Evolutionary conservation across 2,888 invertebrate species (phyloP), one percentile per base, ranked within the genome.

Genomic region (Euspilapteryx auroguttella): DNA sequence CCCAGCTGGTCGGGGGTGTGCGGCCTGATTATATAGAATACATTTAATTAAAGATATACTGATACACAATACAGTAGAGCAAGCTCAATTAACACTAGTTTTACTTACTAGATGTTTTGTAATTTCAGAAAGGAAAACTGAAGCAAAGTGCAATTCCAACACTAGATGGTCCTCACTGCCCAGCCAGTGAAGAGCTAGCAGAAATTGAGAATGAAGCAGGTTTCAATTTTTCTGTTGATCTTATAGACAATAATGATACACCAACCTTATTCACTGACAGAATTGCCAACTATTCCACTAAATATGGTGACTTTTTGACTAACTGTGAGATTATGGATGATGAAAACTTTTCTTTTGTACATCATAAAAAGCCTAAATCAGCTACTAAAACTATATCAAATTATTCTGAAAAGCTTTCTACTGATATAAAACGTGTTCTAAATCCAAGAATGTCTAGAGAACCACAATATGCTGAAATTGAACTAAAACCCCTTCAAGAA

Each of bases 141-240:
- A 65, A 65, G 27, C 68, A 69, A 45, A 57, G 63, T 44, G 81
- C 82, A 23, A 49, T 82, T 27, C 82, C 82, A 26, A 79, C 79
- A 24, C 45, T 77, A 43, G 62, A 62, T 52, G 71, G 73, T 14
- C 66, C 68, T 14, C 55, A 39, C 34, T 66, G 63, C 49, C 49
- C 54, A 36, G 26, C 45, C 14, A 46, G 31, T 32, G 44, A 46
- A 30, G 44, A 45, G 32, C 41, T 37, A 33, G 28, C 30, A 27
- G 33, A 31, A 23, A 32, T 41, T 33, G 39, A 42, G 24, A 37
- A 40, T 4, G 22, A 31, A 21, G 53, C 49, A 34, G 27, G 5
- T 6, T 17, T 17, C 8, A n/a, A n/a, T n/a, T n/a, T 39, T 10
- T 49, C 47, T 28, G 44, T 50, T 10, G 54, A 68, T 30, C 44